Conservation (phyloP, 2,888 invertebrate genomes). For the Antitype chi region DNA sequence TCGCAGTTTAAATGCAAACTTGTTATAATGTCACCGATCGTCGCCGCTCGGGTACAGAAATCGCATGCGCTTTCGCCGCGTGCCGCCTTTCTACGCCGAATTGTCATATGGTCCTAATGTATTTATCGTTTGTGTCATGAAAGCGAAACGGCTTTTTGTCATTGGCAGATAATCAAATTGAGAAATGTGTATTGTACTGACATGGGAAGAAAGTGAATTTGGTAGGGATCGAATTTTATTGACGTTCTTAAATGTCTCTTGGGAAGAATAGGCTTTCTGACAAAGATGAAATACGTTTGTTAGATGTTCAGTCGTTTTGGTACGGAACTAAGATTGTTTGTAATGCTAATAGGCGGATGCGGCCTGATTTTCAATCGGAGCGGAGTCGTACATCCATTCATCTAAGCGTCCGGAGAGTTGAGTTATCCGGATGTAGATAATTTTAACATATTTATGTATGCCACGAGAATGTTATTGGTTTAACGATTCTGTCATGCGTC, state of each 20-base stretch:
- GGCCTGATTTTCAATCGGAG: constrained; percentile 85
- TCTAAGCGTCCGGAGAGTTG: constrained; percentile 76
- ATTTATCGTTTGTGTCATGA: constrained; percentile 57
- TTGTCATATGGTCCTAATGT: constrained; percentile 67
- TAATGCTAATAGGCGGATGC: constrained; percentile 84
- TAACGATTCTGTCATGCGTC: constrained; percentile 67
- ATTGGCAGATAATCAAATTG: constrained; percentile 61
- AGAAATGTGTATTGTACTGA: constrained; percentile 24
- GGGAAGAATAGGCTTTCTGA: not conserved
- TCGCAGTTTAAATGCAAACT: constrained; percentile 67
- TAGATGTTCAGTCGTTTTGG: constrained; percentile 59
- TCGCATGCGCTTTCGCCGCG: constrained; percentile 74
- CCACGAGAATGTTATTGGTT: constrained; percentile 70
- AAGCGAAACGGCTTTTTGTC: constrained; percentile 61
- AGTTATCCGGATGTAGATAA: constrained; percentile 80
- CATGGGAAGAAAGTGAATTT: constrained; percentile 34
- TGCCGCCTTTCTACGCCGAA: constrained; percentile 71
- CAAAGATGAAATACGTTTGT: constrained; percentile 32
- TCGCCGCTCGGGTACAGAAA: constrained; percentile 59
- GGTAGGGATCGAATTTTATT: constrained; percentile 19
- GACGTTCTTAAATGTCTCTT: constrained; percentile 5
- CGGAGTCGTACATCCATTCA: constrained; percentile 77
- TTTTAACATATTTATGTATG: constrained; percentile 77
- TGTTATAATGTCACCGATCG: constrained; percentile 68
- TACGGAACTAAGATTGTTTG: constrained; percentile 80